Conservation (phyloP, 2,888 invertebrate species). For the Sabellastarte sp. region DNA sequence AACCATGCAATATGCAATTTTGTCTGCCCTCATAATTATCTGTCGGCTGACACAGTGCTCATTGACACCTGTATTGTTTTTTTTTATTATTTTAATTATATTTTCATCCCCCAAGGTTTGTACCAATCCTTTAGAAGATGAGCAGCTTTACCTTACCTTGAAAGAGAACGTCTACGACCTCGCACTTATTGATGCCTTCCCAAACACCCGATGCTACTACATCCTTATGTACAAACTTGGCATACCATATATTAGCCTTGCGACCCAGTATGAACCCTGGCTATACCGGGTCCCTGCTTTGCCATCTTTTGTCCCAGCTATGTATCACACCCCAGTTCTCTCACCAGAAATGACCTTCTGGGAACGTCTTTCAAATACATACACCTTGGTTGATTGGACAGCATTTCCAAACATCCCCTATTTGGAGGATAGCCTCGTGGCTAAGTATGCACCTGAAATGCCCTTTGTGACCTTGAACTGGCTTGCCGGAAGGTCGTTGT, state of each 20-base stretch:
- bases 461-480: slow-evolving; percentile 3
- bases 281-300: slow-evolving; percentile 16
- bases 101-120: too few relatives aligned
- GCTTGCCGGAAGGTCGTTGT: slow-evolving; percentile 9
- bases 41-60: too few relatives aligned
- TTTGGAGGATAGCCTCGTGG: slow-evolving; percentile 13
- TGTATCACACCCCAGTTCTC: not conserved
- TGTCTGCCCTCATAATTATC: too few relatives aligned
- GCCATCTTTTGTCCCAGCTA: slow-evolving; percentile 21
- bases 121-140: not conserved
- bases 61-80: too few relatives aligned
- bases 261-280: slow-evolving; percentile 23
- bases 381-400: slow-evolving; percentile 14
- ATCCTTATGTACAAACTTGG: slow-evolving; percentile 14
- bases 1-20: too few relatives aligned
- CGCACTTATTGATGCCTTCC: slow-evolving; percentile 19
- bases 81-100: too few relatives aligned
- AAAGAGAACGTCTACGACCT: slow-evolving; percentile 7
- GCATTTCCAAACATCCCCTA: slow-evolving; percentile 9
- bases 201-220: slow-evolving; percentile 12
- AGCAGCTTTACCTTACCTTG: not conserved
- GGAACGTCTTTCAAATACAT: slow-evolving; percentile 16
- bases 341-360: slow-evolving; percentile 20
- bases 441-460: slow-evolving; percentile 14
- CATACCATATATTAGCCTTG: slow-evolving; percentile 16